Percentiles rank a stretch among this genome's conserved stretches.
These are phyloP conservation scores for Aphaenogaster floridana DNA, from an alignment of 1,140 invertebrate species.

Conservation along the genomic window DNA sequence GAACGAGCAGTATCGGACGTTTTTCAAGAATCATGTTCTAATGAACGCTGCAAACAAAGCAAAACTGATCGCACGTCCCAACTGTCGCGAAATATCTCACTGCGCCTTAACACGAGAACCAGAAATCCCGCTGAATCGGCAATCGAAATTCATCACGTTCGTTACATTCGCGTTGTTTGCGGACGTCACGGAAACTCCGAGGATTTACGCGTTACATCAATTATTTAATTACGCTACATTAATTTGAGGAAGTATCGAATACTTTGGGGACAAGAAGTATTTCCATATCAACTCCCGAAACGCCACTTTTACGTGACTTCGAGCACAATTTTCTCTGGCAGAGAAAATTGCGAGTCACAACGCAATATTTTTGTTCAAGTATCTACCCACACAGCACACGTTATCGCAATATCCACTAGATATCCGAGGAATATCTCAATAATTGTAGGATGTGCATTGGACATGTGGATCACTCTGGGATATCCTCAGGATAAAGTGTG, in stretches of 20 bases:
- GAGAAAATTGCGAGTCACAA: background rate
- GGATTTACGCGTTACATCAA: background rate
- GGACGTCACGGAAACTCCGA: background rate
- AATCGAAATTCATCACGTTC: background rate
- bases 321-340: slow-evolving; percentile 27
- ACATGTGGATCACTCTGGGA: too few relatives aligned
- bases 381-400: background rate
- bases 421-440: too few relatives aligned
- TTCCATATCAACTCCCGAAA: background rate
- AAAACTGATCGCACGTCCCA: background rate
- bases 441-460: too few relatives aligned
- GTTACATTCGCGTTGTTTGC: slow-evolving; percentile 4
- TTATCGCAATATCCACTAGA: too few relatives aligned
- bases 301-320: slow-evolving; percentile 8
- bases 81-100: background rate
- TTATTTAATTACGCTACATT: background rate
- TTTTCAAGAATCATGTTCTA: slow-evolving; percentile 51
- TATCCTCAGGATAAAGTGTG: too few relatives aligned
- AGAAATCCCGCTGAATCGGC: background rate
- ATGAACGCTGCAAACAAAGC: slow-evolving; percentile 29
- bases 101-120: background rate
- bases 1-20: background rate
- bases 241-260: background rate
- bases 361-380: background rate
- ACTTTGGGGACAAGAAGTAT: background rate